Evolutionary conservation across 1,140 invertebrate species (phyloP), one percentile per base, ranked within the genome.

Genomic region (Conus ventricosus): DNA sequence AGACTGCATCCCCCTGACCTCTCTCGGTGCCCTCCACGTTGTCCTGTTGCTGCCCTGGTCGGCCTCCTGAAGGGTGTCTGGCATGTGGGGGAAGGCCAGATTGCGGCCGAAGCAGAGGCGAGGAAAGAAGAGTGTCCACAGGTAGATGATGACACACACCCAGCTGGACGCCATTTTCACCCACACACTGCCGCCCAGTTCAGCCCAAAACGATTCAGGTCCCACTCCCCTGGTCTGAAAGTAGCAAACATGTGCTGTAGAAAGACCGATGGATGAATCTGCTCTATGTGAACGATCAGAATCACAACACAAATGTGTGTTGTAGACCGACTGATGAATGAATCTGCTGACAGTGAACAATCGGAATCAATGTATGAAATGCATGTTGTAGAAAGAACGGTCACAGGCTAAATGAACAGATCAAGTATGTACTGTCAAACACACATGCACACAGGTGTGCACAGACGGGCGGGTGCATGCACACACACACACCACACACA

Each of bases 151-250:
- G 63, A 99, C 95, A 94, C 98, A 99, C 53, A 98, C 95, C 99
- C 99, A 99, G 85, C 98, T 98, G 7, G 99, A 99, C 81, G 98
- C 97, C 89, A 99, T 98, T 96, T 99, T 99, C 53, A 99, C 97
- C 99, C 99, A 99, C 96, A 99, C 96, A 99, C 98, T 23, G 98
- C 99, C 60, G 94, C 88, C 94, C 93, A 94, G 89, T 94, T 95
- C n/a, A 93, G 90, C 54, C 94, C 94, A 93, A 94, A 94, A 60
- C 89, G 92, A 83, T 93, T 91, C 13, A 95, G 84, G 60, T 94
- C 91, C 53, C 93, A 89, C 60, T 93, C 93, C 53, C 90, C 90
- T 51, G 94, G 94, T 88, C 94, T 94, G 87, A 15, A 89, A 88
- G 76, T 25, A 85, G 80, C 86, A 57, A 89, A 39, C 15, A 60